Evolutionary conservation across 2,888 invertebrate species (phyloP).

Genomic region (Micropterix aruncella): DNA sequence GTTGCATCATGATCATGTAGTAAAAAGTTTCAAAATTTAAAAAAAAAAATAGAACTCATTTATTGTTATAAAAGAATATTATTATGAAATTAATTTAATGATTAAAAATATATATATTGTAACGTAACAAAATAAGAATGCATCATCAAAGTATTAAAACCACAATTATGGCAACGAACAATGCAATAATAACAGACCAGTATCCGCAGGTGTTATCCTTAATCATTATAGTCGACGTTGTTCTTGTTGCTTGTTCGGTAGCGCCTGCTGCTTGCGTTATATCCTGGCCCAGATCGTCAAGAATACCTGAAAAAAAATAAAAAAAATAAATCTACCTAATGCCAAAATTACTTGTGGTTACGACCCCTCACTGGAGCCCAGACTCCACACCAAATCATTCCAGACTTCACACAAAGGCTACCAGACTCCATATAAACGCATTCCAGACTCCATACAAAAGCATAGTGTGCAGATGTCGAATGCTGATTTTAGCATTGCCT

Average conservation of each 20-base stretch:
- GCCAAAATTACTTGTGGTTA: no score
- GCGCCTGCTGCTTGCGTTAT: not conserved
- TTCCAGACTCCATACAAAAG: not conserved
- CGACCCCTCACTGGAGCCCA: no score
- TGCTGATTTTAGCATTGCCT: no score
- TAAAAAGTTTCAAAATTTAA: no score
- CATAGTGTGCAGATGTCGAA: no score
- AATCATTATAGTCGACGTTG: not conserved
- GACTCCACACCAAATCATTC: no score
- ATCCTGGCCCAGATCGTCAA: not conserved
- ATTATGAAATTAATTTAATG: no score
- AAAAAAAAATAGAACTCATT: no score
- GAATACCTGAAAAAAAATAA: not conserved
- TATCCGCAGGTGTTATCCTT: not conserved
- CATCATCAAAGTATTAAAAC: not conserved
- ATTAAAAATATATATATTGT: not conserved
- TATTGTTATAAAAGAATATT: no score
- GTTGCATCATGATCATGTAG: no score
- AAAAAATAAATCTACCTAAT: not conserved
- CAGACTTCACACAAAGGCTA: not conserved
- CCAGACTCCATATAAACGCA: not conserved
- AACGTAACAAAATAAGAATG: not conserved
- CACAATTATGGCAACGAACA: not conserved
- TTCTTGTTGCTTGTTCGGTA: not conserved
- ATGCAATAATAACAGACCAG: not conserved